phyloP scores from a whole-genome alignment of 2,888 invertebrate species.

The Notocelia uddmanniana region DNA sequence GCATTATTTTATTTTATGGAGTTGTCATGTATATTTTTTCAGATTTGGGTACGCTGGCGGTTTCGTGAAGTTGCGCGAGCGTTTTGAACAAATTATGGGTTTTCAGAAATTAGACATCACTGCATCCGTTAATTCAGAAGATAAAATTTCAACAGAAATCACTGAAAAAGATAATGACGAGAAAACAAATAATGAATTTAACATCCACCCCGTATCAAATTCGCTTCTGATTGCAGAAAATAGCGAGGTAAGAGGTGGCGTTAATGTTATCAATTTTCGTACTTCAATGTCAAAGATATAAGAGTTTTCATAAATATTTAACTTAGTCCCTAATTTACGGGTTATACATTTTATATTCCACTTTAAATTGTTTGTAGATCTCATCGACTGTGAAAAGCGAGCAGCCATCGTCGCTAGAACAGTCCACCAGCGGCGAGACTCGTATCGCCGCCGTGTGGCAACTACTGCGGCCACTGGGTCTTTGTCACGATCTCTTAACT shows the following conservation, averaged over 20 bases:
- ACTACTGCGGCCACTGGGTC: conserved; percentile 95
- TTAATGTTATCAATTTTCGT: conserved; percentile 13
- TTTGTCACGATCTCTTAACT: conserved; percentile 96
- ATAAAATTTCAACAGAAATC: conserved; percentile 74
- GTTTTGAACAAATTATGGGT: conserved; percentile 91
- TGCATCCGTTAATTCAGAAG: conserved; percentile 72
- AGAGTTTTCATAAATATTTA: neutral
- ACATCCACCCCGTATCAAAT: conserved; percentile 61
- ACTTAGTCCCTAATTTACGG: no score
- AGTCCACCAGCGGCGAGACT: conserved; percentile 72
- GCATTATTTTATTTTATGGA: neutral
- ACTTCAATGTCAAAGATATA: neutral
- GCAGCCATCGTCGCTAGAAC: conserved; percentile 76
- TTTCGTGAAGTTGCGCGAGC: conserved; percentile 93
- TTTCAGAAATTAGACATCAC: conserved; percentile 82
- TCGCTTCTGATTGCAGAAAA: conserved; percentile 64
- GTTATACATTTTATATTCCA: conserved; percentile 15
- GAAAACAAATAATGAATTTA: conserved; percentile 58
- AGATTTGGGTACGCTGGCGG: conserved; percentile 96
- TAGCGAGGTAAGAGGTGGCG: conserved; percentile 63
- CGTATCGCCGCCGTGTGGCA: conserved; percentile 81
- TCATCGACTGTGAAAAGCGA: conserved; percentile 68
- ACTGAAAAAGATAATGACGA: conserved; percentile 75
- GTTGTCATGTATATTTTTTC: conserved; percentile 46
- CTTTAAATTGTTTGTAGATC: conserved; percentile 52